Evolutionary conservation across 2,797 vertebrate genomes (phyloP).

Genomic region (Babyrousa celebensis): DNA sequence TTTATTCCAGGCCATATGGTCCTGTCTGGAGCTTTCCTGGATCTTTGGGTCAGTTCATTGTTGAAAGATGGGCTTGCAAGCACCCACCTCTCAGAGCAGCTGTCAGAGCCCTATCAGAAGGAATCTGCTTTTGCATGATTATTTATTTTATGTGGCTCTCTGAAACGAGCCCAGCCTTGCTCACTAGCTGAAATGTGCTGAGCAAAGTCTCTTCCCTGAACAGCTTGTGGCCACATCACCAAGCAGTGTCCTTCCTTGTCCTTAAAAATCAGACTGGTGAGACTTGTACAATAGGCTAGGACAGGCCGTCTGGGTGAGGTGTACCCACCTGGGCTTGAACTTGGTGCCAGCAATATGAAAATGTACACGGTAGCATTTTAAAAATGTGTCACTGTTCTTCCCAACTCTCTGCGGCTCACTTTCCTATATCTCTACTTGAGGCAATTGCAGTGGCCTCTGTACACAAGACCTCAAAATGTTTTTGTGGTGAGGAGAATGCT

Average conservation of each 20-base stretch:
- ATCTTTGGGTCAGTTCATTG: slow-evolving; percentile 80
- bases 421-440: background rate
- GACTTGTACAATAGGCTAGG: slow-evolving; percentile 65
- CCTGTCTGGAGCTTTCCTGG: slow-evolving; percentile 82
- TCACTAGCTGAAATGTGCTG: slow-evolving; percentile 85
- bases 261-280: slow-evolving; percentile 81
- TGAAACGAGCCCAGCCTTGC: slow-evolving; percentile 72
- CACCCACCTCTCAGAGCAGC: slow-evolving; percentile 81
- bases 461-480: background rate
- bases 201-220: slow-evolving; percentile 86
- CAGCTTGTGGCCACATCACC: slow-evolving; percentile 86
- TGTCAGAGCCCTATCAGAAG: slow-evolving; percentile 86
- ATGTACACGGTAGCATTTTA: slow-evolving; percentile 23
- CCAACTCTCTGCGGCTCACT: background rate
- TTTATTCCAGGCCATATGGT: slow-evolving; percentile 83
- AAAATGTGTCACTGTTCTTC: slow-evolving; percentile 55
- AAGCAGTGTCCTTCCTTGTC: slow-evolving; percentile 86
- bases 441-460: background rate
- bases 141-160: slow-evolving; percentile 83
- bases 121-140: slow-evolving; percentile 85
- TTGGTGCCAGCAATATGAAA: slow-evolving; percentile 75
- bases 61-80: slow-evolving; percentile 82
- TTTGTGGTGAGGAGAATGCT: background rate
- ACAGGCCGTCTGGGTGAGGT: slow-evolving; percentile 71
- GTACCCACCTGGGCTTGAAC: slow-evolving; percentile 82